These are phyloP conservation scores for Syngnathus floridae DNA, from an alignment of 2,113 vertebrate genomes.

Conservation along the genomic window DNA sequence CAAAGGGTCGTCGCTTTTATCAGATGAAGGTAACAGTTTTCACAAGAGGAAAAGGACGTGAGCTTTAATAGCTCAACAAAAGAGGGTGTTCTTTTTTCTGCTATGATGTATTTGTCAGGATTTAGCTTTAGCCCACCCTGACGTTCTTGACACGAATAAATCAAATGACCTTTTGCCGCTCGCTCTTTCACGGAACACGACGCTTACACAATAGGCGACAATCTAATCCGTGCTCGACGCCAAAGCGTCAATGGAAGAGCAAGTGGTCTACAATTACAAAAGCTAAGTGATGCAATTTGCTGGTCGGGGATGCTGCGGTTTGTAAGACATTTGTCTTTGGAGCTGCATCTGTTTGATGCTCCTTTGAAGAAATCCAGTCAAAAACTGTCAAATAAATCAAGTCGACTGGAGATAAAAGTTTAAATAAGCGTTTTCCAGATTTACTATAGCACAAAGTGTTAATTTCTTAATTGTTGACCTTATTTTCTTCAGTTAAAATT, in stretches of 20 bases:
- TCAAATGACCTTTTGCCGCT: not conserved
- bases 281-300: not conserved
- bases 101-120: constrained; percentile 25
- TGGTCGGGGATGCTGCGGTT: not conserved
- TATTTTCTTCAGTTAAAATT: too few species aligned
- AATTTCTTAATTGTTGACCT: too few species aligned
- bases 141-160: constrained; percentile 6
- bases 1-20: constrained; percentile 59
- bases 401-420: too few species aligned
- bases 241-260: not conserved
- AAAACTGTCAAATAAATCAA: too few species aligned
- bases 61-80: constrained; percentile 42
- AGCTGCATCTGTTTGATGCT: too few species aligned
- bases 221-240: not conserved
- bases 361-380: too few species aligned
- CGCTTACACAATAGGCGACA: not conserved
- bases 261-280: not conserved
- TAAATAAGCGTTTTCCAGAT: too few species aligned
- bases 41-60: constrained; percentile 43
- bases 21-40: constrained; percentile 58
- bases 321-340: too few species aligned
- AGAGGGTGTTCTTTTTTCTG: constrained; percentile 27
- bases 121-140: constrained; percentile 17
- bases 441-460: too few species aligned
- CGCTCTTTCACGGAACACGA: not conserved